Evolutionary conservation across 2,113 vertebrate genomes (phyloP), one percentile per base, ranked within the genome.

Genomic region (Chlorodrepanis virens): DNA sequence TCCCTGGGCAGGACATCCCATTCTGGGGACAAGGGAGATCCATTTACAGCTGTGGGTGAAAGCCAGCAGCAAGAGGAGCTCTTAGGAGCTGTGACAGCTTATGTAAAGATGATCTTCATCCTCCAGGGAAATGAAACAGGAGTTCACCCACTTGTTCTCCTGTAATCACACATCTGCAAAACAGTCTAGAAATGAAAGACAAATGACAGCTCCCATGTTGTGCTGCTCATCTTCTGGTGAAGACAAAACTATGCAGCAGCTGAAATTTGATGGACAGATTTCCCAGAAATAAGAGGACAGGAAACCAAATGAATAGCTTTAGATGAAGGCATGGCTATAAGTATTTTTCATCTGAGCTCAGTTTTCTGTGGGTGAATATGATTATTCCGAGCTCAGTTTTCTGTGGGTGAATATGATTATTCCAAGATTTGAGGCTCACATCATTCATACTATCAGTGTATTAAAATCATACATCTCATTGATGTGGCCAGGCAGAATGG

Each of bases 141-240:
- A 85, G 74, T 91, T 96, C 59, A 94, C 50, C 44, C 50, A 50
- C 78, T 95, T 91, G 77, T 80, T 80, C 77, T 92, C 33, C 81
- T 83, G 35, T 91, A 95, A 96, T 96, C 59, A 74, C 16, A 47
- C 47, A 85, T 65, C 63, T 94, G 45, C 85, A 74, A 88, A 54
- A 18, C 13, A 61, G 50, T 47, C 59, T 70, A 80, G 63, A 91
- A 74, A 89, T 74, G 54, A 93, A 90, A 94, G 84, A 83, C 33
- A 80, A 89, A 67, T 59, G 78, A 90, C 92, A 92, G 33, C 17
- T 88, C 54, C 87, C 22, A 10, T 76, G 27, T 85, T 4, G 4
- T 67, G 63, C 45, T 77, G 39, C 79, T 87, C 23, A 3, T 82
- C 74, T 75, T 15, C 29, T n/a, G 31, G 37, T 69, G 57, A 87